A percentile compares a stretch with the other conserved stretches of the same genome.
Conservation (phyloP, 2,797 vertebrate genomes). For the Gobionotothen gibberifrons region DNA sequence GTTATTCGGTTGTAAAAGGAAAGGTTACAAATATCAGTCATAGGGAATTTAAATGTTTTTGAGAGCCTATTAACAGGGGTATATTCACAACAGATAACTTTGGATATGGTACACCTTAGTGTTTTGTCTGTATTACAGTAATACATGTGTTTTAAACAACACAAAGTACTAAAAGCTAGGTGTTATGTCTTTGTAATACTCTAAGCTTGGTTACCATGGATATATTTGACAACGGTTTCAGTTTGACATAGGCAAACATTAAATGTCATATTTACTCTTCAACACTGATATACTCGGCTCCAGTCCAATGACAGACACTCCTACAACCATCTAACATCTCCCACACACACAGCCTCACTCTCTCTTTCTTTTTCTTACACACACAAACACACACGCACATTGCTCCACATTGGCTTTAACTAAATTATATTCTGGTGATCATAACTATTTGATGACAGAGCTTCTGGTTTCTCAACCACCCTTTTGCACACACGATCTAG, state of each 20-base stretch:
- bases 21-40: background rate
- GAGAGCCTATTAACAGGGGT: no score
- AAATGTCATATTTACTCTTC: slow-evolving; percentile 45
- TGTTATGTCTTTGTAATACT: background rate
- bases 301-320: slow-evolving; percentile 46
- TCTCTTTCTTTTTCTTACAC: background rate
- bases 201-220: background rate
- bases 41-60: background rate
- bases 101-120: background rate
- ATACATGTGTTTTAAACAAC: background rate
- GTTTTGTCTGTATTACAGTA: background rate
- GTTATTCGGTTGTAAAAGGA: background rate
- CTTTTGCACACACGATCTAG: slow-evolving; percentile 81
- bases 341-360: slow-evolving; percentile 37
- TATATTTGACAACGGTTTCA: slow-evolving; percentile 24
- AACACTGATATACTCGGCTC: slow-evolving; percentile 42
- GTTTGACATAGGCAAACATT: slow-evolving; percentile 28
- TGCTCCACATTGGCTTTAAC: slow-evolving; percentile 35
- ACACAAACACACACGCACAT: slow-evolving; percentile 31
- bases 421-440: slow-evolving; percentile 70
- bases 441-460: slow-evolving; percentile 86
- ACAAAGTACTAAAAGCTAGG: background rate
- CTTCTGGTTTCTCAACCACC: slow-evolving; percentile 87
- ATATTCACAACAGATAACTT: background rate
- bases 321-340: slow-evolving; percentile 54